phyloP scores from a whole-genome alignment of 2,113 vertebrate species.

The Oncorhynchus keta region DNA sequence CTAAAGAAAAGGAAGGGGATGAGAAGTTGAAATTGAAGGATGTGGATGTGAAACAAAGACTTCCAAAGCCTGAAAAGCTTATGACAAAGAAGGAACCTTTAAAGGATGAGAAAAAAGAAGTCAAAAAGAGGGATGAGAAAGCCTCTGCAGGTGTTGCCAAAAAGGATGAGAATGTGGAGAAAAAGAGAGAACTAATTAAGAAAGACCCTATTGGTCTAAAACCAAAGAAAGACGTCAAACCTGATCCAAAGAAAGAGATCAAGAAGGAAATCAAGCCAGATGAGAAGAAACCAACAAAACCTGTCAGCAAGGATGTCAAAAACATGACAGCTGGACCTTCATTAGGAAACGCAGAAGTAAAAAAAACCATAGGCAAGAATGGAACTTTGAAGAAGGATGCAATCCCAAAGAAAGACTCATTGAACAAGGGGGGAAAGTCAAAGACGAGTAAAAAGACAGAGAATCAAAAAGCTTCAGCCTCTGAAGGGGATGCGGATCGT shows the following conservation, averaged over 20 bases:
- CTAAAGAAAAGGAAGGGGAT: slow-evolving; percentile 66
- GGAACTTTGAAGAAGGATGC: neutral
- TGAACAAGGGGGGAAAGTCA: slow-evolving; percentile 18
- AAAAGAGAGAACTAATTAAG: slow-evolving; percentile 63
- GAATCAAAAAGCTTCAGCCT: slow-evolving; percentile 20
- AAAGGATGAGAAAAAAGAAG: slow-evolving; percentile 74
- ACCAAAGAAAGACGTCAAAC: slow-evolving; percentile 75
- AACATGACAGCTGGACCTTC: slow-evolving; percentile 36
- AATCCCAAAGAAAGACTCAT: slow-evolving; percentile 21
- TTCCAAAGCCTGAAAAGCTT: slow-evolving; percentile 62
- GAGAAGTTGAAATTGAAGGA: slow-evolving; percentile 72
- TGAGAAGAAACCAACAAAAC: slow-evolving; percentile 65
- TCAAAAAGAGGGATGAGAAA: slow-evolving; percentile 74
- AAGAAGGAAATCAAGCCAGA: slow-evolving; percentile 74
- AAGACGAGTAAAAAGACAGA: slow-evolving; percentile 47
- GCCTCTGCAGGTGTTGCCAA: slow-evolving; percentile 23
- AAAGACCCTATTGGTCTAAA: slow-evolving; percentile 59
- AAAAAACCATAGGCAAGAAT: slow-evolving; percentile 48
- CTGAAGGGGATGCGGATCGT: slow-evolving; percentile 28
- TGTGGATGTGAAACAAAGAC: slow-evolving; percentile 57
- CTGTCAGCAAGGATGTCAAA: slow-evolving; percentile 63
- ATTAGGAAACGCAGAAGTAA: slow-evolving; percentile 27
- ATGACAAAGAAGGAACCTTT: slow-evolving; percentile 71
- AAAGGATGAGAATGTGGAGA: slow-evolving; percentile 65
- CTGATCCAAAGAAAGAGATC: slow-evolving; percentile 67